Percentiles rank a stretch among this genome's conserved stretches.
phyloP scores from a whole-genome alignment of 2,888 invertebrate genomes.

The Xylocampa areola region DNA sequence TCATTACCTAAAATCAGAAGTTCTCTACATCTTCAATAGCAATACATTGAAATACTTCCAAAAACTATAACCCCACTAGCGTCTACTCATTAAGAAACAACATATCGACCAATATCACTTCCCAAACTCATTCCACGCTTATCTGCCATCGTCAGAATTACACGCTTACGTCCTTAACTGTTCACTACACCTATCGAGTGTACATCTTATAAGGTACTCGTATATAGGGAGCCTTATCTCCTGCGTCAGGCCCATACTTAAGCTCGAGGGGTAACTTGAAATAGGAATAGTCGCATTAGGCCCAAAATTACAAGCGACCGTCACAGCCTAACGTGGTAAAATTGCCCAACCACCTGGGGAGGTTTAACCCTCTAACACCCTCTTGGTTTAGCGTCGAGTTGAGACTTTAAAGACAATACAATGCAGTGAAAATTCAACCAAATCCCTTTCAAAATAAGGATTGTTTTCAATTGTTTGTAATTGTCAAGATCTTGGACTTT shows the following conservation, averaged over 20 bases:
- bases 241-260: constrained; percentile 84
- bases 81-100: neutral
- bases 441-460: constrained; percentile 20
- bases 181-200: constrained; percentile 57
- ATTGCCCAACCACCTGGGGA: constrained; percentile 88
- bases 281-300: constrained; percentile 90
- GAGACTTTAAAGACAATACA: constrained; percentile 60
- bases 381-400: constrained; percentile 58
- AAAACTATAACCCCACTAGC: neutral
- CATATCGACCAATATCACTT: constrained; percentile 16
- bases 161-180: constrained; percentile 38
- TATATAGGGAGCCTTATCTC: constrained; percentile 78
- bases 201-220: constrained; percentile 58
- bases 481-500: constrained; percentile 53
- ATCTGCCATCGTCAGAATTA: constrained; percentile 49
- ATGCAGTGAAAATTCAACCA: constrained; percentile 48
- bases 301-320: constrained; percentile 89
- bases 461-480: constrained; percentile 19
- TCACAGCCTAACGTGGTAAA: constrained; percentile 89
- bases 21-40: no score
- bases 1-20: no score
- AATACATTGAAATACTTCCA: neutral
- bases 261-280: constrained; percentile 86
- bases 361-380: constrained; percentile 79
- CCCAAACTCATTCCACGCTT: constrained; percentile 33